Base-by-base conservation (phyloP, 2,113 vertebrate genomes). In the Semnornis frantzii region DNA sequence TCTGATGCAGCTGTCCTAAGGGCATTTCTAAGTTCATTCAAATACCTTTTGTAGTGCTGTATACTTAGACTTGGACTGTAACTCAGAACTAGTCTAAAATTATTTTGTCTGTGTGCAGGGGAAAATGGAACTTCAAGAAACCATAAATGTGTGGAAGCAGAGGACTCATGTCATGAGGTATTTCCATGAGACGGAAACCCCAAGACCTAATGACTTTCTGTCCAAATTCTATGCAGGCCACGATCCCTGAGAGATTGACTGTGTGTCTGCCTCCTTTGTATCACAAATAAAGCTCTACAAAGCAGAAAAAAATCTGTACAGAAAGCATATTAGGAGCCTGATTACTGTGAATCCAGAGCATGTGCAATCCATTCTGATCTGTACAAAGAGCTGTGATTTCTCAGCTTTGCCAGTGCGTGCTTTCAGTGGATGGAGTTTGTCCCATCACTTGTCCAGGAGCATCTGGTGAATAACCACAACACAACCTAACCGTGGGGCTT, bases 71-170 rank as follows among this genome's bases (percentile, higher is more conserved):
- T 72, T 2, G 1, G n/a, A 33, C 52, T 94, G 27, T 86, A 30
- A 83, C 31, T 81, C 39, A 27, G 19, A 82, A 31, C 14, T 80
- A n/a, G 34, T 69, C 59, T 90, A 70, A 95, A 85, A 59, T 68
- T 34, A 54, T 74, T 91, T 63, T 89, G 70, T 92, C 12, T 88
- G 10, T 84, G 19, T 44, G 7, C 91, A 99, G 99, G 99, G 99
- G 8, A 99, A 99, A 97, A 98, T 99, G 98, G 99, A 99, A 5
- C 98, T 99, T 44, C 93, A 99, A 97, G 99, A 99, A 95, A 99
- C 99, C 1, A 99, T 99, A 78, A 62, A 98, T 0, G 95, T 99
- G 10, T 99, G 99, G 99, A 99, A 99, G 96, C 99, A 99, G 98
- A 98, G 97, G 97, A 99, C 99, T 20, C 99, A 99, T 3, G 0